Evolutionary conservation across 92 coral and sea anemone genomes (phyloP), one percentile per base, ranked within the genome.

Genomic region (Epizoanthus scotinus): DNA sequence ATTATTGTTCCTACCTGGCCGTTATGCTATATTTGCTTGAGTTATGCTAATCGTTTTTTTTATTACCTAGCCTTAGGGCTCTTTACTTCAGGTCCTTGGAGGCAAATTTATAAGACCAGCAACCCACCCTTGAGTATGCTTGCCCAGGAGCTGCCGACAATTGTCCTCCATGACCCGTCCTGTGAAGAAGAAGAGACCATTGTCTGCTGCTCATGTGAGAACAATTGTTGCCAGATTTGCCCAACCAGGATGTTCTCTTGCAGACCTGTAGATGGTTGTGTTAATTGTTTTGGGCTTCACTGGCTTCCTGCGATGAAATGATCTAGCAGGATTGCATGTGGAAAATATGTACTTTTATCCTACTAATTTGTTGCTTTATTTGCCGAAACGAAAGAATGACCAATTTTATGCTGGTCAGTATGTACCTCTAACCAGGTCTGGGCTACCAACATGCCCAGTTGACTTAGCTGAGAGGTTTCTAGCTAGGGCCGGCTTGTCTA

Each of bases 251-350:
- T 55, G 84, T 10, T 65, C 61, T 56, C 73, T 86, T 21, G 54
- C 86, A 62, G 71, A 86, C 34, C 18, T 86, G 71, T 83, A 82
- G 54, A 86, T 63, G 55, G 86, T 67, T 55, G 58, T 82, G 42
- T 67, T 86, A 38, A 60, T 86, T 68, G 83, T 77, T 14, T 49
- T 86, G 75, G 86, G 90, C 20, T 86, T 86, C 74, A 55, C 78
- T 25, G 90, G 85, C 55, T 77, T 86, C 63, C 86, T 74, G 17
- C 83, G 81, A 0, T 86, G 90, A 73, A 81, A 77, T 66, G 90
- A 86, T 62, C 70, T 86, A 47, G 50, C 34, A 44, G 73, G 75
- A 60, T 57, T 86, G 14, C 78, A 69, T 47, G 79, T 69, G 54
- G 64, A 78, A 64, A 63, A 75, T 25, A 42, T 82, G 29, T 22